Conservation (phyloP, 2,797 vertebrate species). For the Dromococcyx pavoninus region DNA sequence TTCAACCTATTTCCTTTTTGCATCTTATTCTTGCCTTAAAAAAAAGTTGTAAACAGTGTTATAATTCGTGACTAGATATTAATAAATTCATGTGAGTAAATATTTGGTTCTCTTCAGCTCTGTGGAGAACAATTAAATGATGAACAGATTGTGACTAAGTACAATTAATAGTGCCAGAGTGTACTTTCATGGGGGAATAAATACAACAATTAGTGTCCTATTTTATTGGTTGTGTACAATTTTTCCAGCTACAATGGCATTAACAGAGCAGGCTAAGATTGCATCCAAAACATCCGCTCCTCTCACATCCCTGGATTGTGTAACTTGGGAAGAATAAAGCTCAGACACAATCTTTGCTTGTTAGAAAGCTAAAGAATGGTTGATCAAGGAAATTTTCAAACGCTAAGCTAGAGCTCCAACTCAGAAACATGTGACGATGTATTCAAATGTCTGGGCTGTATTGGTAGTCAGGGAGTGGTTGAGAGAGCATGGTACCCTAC, state of each 20-base stretch:
- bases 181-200: conserved; percentile 41
- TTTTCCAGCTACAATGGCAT: conserved; percentile 34
- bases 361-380: neutral
- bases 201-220: conserved; percentile 57
- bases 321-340: neutral
- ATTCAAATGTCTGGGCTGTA: neutral
- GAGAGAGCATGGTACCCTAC: rapidly evolving
- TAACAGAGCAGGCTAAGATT: neutral
- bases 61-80: conserved; percentile 32
- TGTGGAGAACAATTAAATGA: conserved; percentile 41
- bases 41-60: neutral
- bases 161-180: conserved; percentile 41
- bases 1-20: neutral
- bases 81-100: conserved; percentile 55
- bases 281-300: neutral
- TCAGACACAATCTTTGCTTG: neutral
- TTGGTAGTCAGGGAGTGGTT: neutral
- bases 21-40: neutral
- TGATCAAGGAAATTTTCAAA: neutral
- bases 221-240: conserved; percentile 50
- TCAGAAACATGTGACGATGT: rapidly evolving
- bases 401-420: neutral
- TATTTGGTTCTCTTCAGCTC: conserved; percentile 50
- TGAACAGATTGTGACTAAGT: conserved; percentile 63
- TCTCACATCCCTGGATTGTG: neutral